Evolutionary conservation across 2,888 invertebrate genomes (phyloP).

Genomic region (Maniola hyperantus): DNA sequence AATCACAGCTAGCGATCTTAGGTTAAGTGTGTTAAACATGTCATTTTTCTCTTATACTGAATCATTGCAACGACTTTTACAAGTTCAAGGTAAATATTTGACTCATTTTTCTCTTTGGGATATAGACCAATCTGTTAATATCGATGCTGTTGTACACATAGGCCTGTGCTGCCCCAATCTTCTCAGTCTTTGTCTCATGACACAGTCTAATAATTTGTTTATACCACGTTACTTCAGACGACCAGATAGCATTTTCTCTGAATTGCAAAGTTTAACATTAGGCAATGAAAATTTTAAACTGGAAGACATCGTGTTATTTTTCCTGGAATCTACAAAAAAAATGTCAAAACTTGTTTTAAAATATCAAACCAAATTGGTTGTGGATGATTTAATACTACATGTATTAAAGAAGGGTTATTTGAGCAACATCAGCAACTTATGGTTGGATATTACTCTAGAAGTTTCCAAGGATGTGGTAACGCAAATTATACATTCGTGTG

Average conservation of each 20-base stretch:
- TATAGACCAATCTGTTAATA: slow-evolving; percentile 67
- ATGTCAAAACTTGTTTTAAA: slow-evolving; percentile 68
- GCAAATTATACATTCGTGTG: slow-evolving; percentile 65
- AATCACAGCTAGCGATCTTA: slow-evolving; percentile 64
- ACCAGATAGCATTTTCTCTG: slow-evolving; percentile 61
- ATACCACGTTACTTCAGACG: slow-evolving; percentile 63
- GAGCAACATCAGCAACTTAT: slow-evolving; percentile 61
- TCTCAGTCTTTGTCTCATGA: slow-evolving; percentile 67
- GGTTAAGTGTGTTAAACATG: slow-evolving; percentile 64
- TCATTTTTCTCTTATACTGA: slow-evolving; percentile 74
- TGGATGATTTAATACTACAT: slow-evolving; percentile 61
- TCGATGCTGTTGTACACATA: slow-evolving; percentile 66
- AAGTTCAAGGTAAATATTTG: slow-evolving; percentile 67
- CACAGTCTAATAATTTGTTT: slow-evolving; percentile 66
- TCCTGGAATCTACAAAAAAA: slow-evolving; percentile 65
- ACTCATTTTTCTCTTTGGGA: slow-evolving; percentile 77
- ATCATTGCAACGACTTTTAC: slow-evolving; percentile 65
- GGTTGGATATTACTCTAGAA: slow-evolving; percentile 76
- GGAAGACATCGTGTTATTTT: slow-evolving; percentile 64
- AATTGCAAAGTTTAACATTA: slow-evolving; percentile 65
- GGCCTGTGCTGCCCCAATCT: slow-evolving; percentile 72
- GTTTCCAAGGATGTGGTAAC: slow-evolving; percentile 67
- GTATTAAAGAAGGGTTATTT: slow-evolving; percentile 66
- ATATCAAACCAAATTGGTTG: slow-evolving; percentile 68
- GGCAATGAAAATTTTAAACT: slow-evolving; percentile 73